Evolutionary conservation across 1,140 invertebrate species (phyloP).

Genomic region (Neomicropteryx cornuta): DNA sequence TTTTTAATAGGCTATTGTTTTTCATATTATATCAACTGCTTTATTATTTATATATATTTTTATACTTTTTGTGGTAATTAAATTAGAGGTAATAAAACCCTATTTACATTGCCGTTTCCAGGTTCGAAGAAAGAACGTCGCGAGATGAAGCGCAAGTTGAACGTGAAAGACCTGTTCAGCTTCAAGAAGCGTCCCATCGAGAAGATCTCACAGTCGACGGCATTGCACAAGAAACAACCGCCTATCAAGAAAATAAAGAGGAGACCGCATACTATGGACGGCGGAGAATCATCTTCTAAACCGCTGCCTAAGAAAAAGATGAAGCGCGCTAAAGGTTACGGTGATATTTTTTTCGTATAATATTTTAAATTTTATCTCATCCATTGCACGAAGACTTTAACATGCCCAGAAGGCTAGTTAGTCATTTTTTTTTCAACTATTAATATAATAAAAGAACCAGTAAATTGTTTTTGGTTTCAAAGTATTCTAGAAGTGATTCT

Average conservation of each 20-base stretch:
- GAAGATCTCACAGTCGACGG: slow-evolving; percentile 10
- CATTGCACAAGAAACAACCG: slow-evolving; percentile 10
- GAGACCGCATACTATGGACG: neutral
- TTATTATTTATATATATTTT: no score
- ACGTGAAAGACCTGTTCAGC: slow-evolving; percentile 55
- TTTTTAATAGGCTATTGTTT: no score
- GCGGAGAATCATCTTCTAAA: neutral
- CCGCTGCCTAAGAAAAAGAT: slow-evolving; percentile 9
- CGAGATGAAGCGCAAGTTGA: slow-evolving; percentile 57
- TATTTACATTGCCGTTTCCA: slow-evolving; percentile 20
- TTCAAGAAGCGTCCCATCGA: slow-evolving; percentile 9
- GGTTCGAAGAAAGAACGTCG: slow-evolving; percentile 57
- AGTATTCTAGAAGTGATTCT: no score
- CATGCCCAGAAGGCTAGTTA: no score
- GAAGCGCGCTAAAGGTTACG: neutral
- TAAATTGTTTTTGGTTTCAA: no score
- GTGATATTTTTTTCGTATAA: neutral
- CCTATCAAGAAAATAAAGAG: slow-evolving; percentile 14
- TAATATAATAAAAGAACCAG: no score
- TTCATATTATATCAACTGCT: no score
- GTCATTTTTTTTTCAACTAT: no score
- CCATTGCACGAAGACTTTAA: no score
- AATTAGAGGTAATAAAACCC: no score
- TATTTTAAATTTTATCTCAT: slow-evolving; percentile 21
- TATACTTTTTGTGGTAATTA: no score